These are phyloP conservation scores for Scomber japonicus DNA, from an alignment of 2,113 vertebrate genomes.

Conservation along the genomic window DNA sequence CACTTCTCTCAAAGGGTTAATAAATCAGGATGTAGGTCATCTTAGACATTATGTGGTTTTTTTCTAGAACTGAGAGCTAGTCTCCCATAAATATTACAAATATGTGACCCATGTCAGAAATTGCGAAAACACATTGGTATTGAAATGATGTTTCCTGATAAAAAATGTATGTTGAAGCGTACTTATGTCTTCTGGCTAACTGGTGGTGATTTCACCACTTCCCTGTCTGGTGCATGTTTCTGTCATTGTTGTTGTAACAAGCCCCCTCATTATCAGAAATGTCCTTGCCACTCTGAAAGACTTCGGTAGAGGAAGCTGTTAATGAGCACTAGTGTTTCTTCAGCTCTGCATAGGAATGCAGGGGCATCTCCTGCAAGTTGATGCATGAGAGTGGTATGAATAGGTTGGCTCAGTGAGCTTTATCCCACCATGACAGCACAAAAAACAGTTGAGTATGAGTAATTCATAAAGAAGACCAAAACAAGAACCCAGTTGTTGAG, in stretches of 20 bases:
- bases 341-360: conserved; percentile 15
- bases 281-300: not conserved
- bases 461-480: not conserved
- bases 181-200: not conserved
- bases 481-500: not conserved
- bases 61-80: not conserved
- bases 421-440: not conserved
- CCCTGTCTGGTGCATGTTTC: conserved; percentile 18
- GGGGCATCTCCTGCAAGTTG: not conserved
- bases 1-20: conserved; percentile 38
- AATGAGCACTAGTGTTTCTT: not conserved
- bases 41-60: not conserved
- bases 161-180: conserved; percentile 1
- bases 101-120: not conserved
- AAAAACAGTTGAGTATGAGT: not conserved
- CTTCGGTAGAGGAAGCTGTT: conserved; percentile 15
- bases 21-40: conserved; percentile 29
- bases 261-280: not conserved
- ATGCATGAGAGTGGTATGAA: not conserved
- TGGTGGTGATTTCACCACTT: conserved; percentile 33
- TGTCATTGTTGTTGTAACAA: conserved; percentile 32
- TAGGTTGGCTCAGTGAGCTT: not conserved
- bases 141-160: conserved; percentile 17
- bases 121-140: not conserved
- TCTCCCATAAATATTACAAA: not conserved